These are phyloP conservation scores for Araneus ventricosus DNA, from an alignment of 1,140 invertebrate species.

Conservation along the genomic window DNA sequence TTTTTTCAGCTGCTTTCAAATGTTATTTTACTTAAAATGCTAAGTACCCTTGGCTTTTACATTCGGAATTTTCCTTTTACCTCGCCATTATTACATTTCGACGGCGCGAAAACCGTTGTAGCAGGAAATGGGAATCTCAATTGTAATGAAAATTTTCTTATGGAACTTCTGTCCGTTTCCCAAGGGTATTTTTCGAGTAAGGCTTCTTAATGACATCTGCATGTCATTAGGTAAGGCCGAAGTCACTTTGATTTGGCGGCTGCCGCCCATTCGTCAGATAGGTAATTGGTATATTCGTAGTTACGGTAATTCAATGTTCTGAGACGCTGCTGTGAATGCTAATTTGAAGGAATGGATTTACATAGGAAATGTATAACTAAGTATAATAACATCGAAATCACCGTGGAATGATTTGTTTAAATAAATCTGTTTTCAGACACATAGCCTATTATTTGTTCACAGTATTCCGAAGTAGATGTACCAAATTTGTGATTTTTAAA, in stretches of 20 bases:
- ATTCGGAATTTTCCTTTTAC: too few species aligned
- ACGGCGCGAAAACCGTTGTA: too few species aligned
- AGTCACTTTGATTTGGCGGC: background rate
- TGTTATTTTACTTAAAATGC: too few species aligned
- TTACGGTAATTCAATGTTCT: background rate
- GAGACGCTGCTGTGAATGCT: background rate
- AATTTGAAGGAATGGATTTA: background rate
- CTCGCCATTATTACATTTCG: too few species aligned
- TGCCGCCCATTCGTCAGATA: background rate
- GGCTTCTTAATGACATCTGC: conserved; percentile 22
- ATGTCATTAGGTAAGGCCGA: background rate
- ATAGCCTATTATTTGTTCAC: too few species aligned
- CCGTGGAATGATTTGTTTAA: too few species aligned
- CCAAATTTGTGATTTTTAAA: too few species aligned
- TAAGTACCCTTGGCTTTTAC: too few species aligned
- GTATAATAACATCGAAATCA: background rate
- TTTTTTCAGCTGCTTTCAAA: too few species aligned
- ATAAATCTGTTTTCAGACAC: too few species aligned
- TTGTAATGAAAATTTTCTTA: background rate
- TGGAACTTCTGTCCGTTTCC: background rate
- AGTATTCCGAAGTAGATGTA: too few species aligned
- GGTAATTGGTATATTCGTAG: background rate
- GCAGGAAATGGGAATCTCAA: background rate
- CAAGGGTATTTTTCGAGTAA: background rate
- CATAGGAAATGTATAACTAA: background rate